Percentiles rank a stretch among this genome's conserved stretches.
These are phyloP conservation scores for Chanos chanos DNA, from an alignment of 2,797 vertebrate genomes.

Conservation along the genomic window DNA sequence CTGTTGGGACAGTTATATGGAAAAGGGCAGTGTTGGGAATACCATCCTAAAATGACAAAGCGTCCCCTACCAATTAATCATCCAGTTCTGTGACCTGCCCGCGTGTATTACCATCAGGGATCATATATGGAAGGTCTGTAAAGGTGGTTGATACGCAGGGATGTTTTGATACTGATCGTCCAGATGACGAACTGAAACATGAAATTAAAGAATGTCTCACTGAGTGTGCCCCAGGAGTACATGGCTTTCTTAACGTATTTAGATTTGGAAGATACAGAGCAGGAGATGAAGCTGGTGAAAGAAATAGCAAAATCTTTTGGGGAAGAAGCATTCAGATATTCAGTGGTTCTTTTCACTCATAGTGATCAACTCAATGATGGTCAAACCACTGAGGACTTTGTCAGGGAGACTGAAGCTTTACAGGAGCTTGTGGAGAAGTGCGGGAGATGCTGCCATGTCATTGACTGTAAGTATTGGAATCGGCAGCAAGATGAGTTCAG, in stretches of 20 bases:
- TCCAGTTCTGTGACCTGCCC: too few relatives aligned
- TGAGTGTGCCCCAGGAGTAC: neutral
- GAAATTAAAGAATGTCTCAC: neutral
- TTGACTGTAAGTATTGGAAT: conserved; percentile 49
- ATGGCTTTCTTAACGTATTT: conserved; percentile 7
- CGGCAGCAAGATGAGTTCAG: conserved; percentile 17
- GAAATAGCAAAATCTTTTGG: neutral
- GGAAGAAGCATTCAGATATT: conserved; percentile 1
- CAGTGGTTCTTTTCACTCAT: too few relatives aligned
- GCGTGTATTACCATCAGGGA: too few relatives aligned
- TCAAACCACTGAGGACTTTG: too few relatives aligned
- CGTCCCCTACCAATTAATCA: too few relatives aligned
- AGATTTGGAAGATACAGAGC: neutral
- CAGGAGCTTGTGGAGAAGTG: conserved; percentile 46
- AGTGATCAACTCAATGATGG: too few relatives aligned
- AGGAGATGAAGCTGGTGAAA: neutral
- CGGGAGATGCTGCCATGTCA: conserved; percentile 42
- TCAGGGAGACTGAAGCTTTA: too few relatives aligned
- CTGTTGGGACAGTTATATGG: too few relatives aligned
- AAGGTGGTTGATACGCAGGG: conserved; percentile 10
- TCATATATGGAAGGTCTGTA: neutral
- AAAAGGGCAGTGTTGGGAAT: neutral
- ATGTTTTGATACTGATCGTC: neutral
- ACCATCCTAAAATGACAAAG: neutral
- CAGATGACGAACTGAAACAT: neutral